Conservation (phyloP, 2,113 vertebrate genomes). For the Pteronura brasiliensis region DNA sequence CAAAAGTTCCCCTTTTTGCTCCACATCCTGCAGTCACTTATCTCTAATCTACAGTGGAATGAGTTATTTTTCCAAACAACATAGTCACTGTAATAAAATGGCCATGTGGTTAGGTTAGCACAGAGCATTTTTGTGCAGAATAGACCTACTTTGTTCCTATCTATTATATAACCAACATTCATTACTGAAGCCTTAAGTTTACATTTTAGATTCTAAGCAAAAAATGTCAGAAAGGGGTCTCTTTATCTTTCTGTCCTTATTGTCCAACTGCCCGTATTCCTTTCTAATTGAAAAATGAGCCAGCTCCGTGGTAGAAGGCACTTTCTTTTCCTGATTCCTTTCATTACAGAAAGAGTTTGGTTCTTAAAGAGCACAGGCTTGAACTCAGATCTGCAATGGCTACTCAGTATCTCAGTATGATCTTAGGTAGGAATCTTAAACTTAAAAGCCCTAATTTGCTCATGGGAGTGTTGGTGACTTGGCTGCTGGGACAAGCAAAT, state of each 20-base stretch:
- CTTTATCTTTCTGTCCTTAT: conserved; percentile 17
- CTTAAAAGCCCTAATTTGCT: background rate
- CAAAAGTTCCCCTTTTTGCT: conserved; percentile 19
- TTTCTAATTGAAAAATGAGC: conserved; percentile 16
- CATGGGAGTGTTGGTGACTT: background rate
- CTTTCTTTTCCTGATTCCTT: background rate
- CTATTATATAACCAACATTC: conserved; percentile 49
- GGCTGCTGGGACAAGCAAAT: background rate
- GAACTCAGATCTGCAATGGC: background rate
- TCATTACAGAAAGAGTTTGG: background rate
- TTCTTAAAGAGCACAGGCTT: background rate
- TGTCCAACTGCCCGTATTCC: background rate
- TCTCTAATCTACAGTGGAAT: conserved; percentile 62
- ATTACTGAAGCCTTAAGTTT: conserved; percentile 13
- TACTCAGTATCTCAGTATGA: background rate
- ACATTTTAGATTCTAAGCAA: conserved; percentile 57
- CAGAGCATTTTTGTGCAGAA: conserved; percentile 56
- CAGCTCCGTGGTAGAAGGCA: background rate
- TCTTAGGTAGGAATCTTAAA: background rate
- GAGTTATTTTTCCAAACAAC: conserved; percentile 64
- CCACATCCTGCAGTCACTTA: conserved; percentile 11
- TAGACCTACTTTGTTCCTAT: conserved; percentile 55
- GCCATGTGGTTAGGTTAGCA: conserved; percentile 23
- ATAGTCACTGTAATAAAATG: conserved; percentile 51
- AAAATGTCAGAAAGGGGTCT: conserved; percentile 48